Percentiles rank a stretch among this genome's conserved stretches.
These are phyloP conservation scores for Clistopyga incitator DNA, from an alignment of 2,888 invertebrate species.

Conservation along the genomic window DNA sequence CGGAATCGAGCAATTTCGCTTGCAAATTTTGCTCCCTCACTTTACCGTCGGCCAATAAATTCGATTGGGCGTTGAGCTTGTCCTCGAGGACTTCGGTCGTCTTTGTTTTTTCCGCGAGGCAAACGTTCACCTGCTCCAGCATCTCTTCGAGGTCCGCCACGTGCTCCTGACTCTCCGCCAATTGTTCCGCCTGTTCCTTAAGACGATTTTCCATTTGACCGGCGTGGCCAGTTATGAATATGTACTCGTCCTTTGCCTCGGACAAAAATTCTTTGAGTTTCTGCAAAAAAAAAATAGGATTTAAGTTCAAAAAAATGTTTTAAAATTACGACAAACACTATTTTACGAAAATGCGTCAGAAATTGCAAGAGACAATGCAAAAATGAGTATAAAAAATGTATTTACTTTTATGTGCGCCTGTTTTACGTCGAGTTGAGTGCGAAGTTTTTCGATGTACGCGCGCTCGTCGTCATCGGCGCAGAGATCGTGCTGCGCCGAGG, in stretches of 20 bases:
- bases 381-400: neutral
- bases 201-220: conserved; percentile 65
- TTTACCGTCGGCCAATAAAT: conserved; percentile 10
- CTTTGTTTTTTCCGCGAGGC: conserved; percentile 75
- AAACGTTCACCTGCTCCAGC: conserved; percentile 73
- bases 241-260: conserved; percentile 81
- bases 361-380: too few species aligned
- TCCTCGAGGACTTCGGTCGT: conserved; percentile 75
- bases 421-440: conserved; percentile 71
- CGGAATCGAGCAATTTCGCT: conserved; percentile 29
- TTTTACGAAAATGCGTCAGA: too few species aligned
- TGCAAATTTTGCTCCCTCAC: conserved; percentile 55
- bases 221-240: conserved; percentile 73
- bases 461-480: conserved; percentile 65
- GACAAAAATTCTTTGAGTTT: conserved; percentile 78
- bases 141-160: conserved; percentile 77
- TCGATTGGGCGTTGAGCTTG: conserved; percentile 68
- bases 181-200: conserved; percentile 71
- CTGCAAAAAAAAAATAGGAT: conserved; percentile 68
- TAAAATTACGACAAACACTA: too few species aligned
- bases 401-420: conserved; percentile 77
- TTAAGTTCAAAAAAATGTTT: too few species aligned
- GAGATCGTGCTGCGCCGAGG: conserved; percentile 72
- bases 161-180: conserved; percentile 74
- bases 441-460: conserved; percentile 74